Conservation (phyloP, 2,888 invertebrate species). For the Exocentrus adspersus region DNA sequence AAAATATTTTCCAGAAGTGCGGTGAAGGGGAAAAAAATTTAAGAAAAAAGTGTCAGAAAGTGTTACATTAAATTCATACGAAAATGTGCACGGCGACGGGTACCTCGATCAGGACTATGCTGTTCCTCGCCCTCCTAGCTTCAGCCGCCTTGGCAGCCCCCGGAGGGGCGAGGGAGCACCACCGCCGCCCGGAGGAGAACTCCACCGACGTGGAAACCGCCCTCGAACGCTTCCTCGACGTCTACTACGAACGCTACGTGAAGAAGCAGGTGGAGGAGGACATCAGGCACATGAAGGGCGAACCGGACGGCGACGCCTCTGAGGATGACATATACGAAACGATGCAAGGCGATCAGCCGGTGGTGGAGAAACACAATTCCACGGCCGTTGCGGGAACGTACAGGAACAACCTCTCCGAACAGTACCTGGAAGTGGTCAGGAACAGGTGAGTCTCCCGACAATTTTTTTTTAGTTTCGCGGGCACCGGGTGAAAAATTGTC, state of each 20-base stretch:
- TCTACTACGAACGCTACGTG: conserved; percentile 27
- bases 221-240: conserved; percentile 31
- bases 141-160: conserved; percentile 3
- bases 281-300: neutral
- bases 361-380: no score
- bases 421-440: conserved; percentile 32
- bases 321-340: conserved; percentile 41
- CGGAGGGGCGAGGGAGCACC: no score
- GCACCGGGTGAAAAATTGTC: neutral
- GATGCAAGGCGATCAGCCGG: conserved; percentile 48
- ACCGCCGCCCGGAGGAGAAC: neutral
- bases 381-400: no score
- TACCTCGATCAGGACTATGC: conserved; percentile 23
- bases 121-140: conserved; percentile 17
- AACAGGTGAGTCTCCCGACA: conserved; percentile 38
- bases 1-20: conserved; percentile 2
- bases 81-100: conserved; percentile 29
- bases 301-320: conserved; percentile 11
- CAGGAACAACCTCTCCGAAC: conserved; percentile 24
- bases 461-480: neutral
- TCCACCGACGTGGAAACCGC: conserved; percentile 30
- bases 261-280: neutral
- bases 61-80: no score
- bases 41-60: no score
- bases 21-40: no score